phyloP scores from a whole-genome alignment of 2,797 vertebrate species.

The Micropoecilia bifurca region DNA sequence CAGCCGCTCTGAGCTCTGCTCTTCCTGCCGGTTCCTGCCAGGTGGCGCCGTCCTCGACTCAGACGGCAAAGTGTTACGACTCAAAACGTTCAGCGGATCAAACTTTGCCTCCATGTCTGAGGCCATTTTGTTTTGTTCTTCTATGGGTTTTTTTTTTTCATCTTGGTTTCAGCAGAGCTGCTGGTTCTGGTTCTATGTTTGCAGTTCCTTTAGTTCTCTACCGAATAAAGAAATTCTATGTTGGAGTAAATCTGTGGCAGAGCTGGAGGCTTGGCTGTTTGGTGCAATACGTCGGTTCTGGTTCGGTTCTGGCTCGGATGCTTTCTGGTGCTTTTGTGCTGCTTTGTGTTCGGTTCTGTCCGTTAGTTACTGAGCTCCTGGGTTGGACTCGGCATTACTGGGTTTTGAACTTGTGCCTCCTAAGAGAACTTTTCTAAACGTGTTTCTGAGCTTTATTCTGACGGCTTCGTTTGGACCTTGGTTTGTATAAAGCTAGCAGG shows the following conservation, averaged over 20 bases:
- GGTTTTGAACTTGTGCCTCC: constrained; percentile 72
- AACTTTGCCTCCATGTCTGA: constrained; percentile 51
- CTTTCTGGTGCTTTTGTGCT: constrained; percentile 65
- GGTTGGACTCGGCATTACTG: constrained; percentile 31
- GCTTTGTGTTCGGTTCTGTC: constrained; percentile 53
- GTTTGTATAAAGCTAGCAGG: constrained; percentile 64
- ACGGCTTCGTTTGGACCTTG: constrained; percentile 41
- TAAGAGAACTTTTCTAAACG: constrained; percentile 68
- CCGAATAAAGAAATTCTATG: constrained; percentile 82
- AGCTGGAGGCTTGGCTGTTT: constrained; percentile 69
- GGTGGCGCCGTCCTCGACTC: constrained; percentile 33
- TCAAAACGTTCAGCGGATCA: constrained; percentile 56
- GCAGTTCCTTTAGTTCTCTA: constrained; percentile 72
- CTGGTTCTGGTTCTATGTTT: constrained; percentile 67
- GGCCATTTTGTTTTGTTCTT: constrained; percentile 60
- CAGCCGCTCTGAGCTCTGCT: constrained; percentile 78
- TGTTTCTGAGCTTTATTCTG: constrained; percentile 78
- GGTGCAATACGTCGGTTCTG: constrained; percentile 84
- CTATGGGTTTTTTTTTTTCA: constrained; percentile 58
- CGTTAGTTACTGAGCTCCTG: constrained; percentile 40
- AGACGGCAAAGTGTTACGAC: constrained; percentile 27
- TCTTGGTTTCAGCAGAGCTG: constrained; percentile 47
- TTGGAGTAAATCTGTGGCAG: constrained; percentile 74
- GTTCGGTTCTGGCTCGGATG: constrained; percentile 64
- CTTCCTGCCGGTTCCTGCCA: constrained; percentile 8